Conservation (phyloP, 2,888 invertebrate genomes). For the Trissonchulus latispiculum region DNA sequence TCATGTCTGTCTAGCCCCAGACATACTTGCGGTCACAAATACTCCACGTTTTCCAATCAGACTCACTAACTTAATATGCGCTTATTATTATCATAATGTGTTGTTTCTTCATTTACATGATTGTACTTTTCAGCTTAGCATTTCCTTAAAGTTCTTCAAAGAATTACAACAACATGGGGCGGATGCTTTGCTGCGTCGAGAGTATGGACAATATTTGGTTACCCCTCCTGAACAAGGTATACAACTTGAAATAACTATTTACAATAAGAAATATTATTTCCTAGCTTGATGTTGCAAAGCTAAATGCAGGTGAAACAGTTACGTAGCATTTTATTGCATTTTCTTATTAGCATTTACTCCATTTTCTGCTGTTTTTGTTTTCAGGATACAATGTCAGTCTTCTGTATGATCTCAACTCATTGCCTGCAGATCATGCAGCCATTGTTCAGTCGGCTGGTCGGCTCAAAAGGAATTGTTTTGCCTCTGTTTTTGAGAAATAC, state of each 20-base stretch:
- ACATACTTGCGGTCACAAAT: no score
- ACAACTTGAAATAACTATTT: no score
- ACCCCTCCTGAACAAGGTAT: no score
- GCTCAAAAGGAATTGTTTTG: slow-evolving; percentile 95
- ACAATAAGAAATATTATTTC: neutral
- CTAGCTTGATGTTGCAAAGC: neutral
- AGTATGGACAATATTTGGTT: no score
- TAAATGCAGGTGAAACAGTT: neutral
- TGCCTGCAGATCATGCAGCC: slow-evolving; percentile 65
- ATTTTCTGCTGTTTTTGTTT: slow-evolving; percentile 52
- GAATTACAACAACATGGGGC: slow-evolving; percentile 96
- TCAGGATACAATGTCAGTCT: slow-evolving; percentile 87
- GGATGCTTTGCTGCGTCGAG: no score
- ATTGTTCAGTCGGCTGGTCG: slow-evolving; percentile 82
- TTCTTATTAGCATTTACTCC: no score
- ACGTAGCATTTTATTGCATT: neutral
- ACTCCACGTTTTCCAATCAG: no score
- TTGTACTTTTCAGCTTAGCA: slow-evolving; percentile 69
- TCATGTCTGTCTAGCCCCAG: no score
- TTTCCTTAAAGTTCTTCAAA: slow-evolving; percentile 86
- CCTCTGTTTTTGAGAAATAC: slow-evolving; percentile 98
- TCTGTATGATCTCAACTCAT: slow-evolving; percentile 77
- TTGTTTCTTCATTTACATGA: no score
- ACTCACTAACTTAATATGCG: no score
- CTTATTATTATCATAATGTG: no score